Evolutionary conservation across 53 echinoderm and acorn worm species (phyloP), one percentile per base, ranked within the genome.

Genomic region (Hippasteria phrygiana): DNA sequence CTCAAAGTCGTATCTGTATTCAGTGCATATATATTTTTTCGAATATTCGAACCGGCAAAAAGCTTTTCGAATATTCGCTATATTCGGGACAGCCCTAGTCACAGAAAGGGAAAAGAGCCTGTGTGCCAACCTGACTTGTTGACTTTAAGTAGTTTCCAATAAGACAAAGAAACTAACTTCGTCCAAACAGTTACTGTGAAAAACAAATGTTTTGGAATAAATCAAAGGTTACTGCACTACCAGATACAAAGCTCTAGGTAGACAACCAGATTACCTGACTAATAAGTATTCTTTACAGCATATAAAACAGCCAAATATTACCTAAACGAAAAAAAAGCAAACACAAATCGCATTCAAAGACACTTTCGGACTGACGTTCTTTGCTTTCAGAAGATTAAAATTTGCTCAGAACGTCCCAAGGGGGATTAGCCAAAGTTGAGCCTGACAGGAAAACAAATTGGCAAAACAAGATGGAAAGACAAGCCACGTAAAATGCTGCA

Each of bases 341-440:
- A 24, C 26, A 59, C 59, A 17, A 43, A 42, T 73, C 43, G 27
- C 42, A 83, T 64, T 43, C 66, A 83, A 65, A 83, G 59, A 31
- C 63, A 81, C 62, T 43, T 0, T 22, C 54, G n/a, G 77, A 54
- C 40, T 42, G 80, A 56, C 59, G 38, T 33, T 17, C 46, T 67
- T 37, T 78, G 38, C 36, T 71, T 36, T 50, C 47, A 65, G 43
- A 85, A 71, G 85, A 85, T 85, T 69, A 51, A 34, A 85, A 51
- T 51, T 71, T 69, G 29, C 69, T 53, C 55, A 37, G 32, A 18
- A 37, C 8, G 28, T 29, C 51, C 85, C 81, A 5, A n/a, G 1
- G 22, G 85, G 70, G 71, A 85, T 22, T 36, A 10, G 48, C 17
- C 0, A 0, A 28, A 46, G 43, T 1, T 3, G 29, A 31, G 18